Evolutionary conservation across 2,113 vertebrate genomes (phyloP), one percentile per base, ranked within the genome.

Genomic region (Chunga burmeisteri): DNA sequence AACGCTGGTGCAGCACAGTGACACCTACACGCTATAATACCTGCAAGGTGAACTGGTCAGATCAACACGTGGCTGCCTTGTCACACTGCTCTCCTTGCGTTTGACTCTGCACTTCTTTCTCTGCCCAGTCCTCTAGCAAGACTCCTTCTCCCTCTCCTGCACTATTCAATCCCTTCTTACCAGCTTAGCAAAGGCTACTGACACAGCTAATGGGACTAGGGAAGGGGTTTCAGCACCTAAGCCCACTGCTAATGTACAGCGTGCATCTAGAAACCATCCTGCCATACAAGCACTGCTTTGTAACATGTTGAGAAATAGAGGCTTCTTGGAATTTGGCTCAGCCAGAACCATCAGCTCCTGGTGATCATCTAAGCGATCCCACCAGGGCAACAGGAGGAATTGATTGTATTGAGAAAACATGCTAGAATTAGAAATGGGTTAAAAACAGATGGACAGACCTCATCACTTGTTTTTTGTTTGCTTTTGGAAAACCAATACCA

Each of bases 401-500:
- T 85, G 81, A 93, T 89, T 68, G 58, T 55, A 62, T 47, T 84
- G 40, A 94, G 66, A 97, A 95, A 85, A 92, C 46, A 47, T 34
- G 34, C 62, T 75, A 89, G 87, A 95, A 95, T 90, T 96, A 93
- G 91, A 95, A 94, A 95, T 44, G 70, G 84, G 84, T 89, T 82
- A 83, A 93, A 95, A 94, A 8, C 95, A 95, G 91, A 75, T 89
- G 81, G 88, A 80, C 66, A 91, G 81, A 93, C 81, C 83, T 96
- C 95, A 94, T 93, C 50, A 58, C 77, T 95, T 95, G 94, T 80
- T 95, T 97, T 94, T 70, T 95, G 94, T 95, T 97, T 96, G 91
- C 66, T 96, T 97, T 94, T 91, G 91, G 89, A 96, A 96, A 97
- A 95, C 93, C 84, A 95, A 63, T 87, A 96, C 91, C 96, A 94